phyloP scores from a whole-genome alignment of 2,888 invertebrate genomes.

The Pandemis corylana region DNA sequence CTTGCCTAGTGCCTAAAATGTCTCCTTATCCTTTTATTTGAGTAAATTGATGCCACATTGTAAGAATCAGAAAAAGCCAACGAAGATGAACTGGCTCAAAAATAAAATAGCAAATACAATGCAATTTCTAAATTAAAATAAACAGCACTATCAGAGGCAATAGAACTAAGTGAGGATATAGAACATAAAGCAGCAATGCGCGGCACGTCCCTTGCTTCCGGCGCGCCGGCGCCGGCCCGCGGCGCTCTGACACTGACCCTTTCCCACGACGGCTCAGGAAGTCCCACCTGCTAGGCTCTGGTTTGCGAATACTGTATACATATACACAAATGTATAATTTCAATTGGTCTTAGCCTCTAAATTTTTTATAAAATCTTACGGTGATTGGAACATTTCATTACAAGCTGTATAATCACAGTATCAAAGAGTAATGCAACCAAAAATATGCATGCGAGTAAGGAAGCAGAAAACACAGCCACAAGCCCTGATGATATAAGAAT shows the following conservation, averaged over 20 bases:
- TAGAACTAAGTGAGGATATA: constrained; percentile 34
- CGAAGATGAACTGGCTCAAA: background rate
- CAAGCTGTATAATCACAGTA: too few relatives aligned
- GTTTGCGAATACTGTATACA: background rate
- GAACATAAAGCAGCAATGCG: constrained; percentile 49
- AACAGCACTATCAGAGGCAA: constrained; percentile 42
- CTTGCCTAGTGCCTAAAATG: too few relatives aligned
- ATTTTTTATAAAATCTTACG: too few relatives aligned
- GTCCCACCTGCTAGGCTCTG: constrained; percentile 20
- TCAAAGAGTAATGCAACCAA: too few relatives aligned
- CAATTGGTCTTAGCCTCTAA: too few relatives aligned
- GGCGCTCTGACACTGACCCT: constrained; percentile 61
- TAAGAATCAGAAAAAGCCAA: background rate
- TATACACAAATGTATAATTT: background rate
- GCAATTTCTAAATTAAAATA: background rate
- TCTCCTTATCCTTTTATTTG: too few relatives aligned
- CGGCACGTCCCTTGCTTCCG: constrained; percentile 68
- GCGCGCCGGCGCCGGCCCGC: constrained; percentile 58
- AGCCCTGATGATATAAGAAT: too few relatives aligned
- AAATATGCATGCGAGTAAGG: too few relatives aligned
- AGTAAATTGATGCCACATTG: background rate
- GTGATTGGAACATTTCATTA: too few relatives aligned
- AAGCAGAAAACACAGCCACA: too few relatives aligned
- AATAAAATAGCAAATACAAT: background rate
- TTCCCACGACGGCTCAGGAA: constrained; percentile 61